Evolutionary conservation across 2,797 vertebrate species (phyloP), one percentile per base, ranked within the genome.

Genomic region (Chaunax sp.): DNA sequence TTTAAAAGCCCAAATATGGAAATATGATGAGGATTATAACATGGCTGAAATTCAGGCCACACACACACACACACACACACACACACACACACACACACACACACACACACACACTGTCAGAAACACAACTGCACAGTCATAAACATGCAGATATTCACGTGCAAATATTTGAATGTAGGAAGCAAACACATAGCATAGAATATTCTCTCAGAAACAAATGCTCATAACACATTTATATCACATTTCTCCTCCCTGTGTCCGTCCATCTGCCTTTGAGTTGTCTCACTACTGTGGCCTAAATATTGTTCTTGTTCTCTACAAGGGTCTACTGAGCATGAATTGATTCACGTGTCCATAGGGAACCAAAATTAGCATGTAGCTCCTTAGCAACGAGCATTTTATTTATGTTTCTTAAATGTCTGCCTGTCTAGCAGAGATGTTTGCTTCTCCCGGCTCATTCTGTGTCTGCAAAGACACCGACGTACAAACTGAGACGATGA

Each of bases 21-120:
- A 78, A 85, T 78, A 82, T 78, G 69, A 75, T 8, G 3, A 82
- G 76, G 85, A 89, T 89, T 83, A 89, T 59, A 76, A 72, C 64
- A 71, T 72, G 61, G 60, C 55, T 71, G 45, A 44, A 30, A 70
- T 67, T 46, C 54, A 80, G 67, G 62, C 50, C 37, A 46, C 40
- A 46, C 28, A 64, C 49, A 11, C n/a, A 7, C 30, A 26, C 46
- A 52, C 3, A 56, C 16, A 25, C 40, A 20, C 35, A 43, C 23
- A 64, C 45, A 13, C n/a, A 6, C 44, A 33, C 45, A 55, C 5
- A 56, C 16, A 25, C 40, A 20, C 41, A 46, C 40, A 46, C 28
- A 64, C 13, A 51, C n/a, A 52, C 5, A 47, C 30, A 57, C 11
- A 28, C 22, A 47, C 13, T 35, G 6, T 49, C 30, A 64, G 37